These are phyloP conservation scores for Cheilosia vernalis DNA, from an alignment of 2,888 invertebrate species.

Conservation along the genomic window DNA sequence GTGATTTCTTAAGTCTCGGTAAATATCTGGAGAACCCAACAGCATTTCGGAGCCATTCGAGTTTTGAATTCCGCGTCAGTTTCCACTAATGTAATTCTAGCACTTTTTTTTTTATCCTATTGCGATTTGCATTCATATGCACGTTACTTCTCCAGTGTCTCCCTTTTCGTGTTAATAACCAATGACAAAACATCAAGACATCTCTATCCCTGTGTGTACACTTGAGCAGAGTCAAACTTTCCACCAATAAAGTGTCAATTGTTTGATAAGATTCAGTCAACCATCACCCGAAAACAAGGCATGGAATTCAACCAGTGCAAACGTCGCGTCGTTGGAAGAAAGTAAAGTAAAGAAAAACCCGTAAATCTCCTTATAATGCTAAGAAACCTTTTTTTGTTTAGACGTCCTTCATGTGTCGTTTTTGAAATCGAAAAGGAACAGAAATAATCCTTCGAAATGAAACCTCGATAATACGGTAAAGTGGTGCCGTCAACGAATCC, in stretches of 20 bases:
- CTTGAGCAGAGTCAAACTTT: constrained; percentile 57
- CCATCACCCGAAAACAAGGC: constrained; percentile 19
- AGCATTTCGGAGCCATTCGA: too few species aligned
- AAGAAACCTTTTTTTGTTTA: constrained; percentile 25
- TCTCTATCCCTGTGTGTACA: constrained; percentile 24
- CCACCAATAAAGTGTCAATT: constrained; percentile 63
- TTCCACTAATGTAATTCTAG: background rate
- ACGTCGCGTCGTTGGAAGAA: constrained; percentile 1
- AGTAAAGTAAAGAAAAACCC: background rate
- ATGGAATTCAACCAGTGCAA: background rate
- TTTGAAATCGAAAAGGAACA: constrained; percentile 38
- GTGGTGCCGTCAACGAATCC: constrained; percentile 73
- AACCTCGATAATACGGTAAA: constrained; percentile 64
- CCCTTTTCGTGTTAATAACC: background rate
- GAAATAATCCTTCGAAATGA: constrained; percentile 67
- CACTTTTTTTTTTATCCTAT: background rate
- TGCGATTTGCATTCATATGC: background rate
- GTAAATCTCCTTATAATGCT: constrained; percentile 23
- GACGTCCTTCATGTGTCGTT: constrained; percentile 29
- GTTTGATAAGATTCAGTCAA: constrained; percentile 41
- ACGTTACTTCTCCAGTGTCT: background rate
- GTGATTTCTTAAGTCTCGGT: too few species aligned
- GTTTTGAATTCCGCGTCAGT: background rate
- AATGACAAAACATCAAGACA: background rate
- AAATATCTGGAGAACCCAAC: too few species aligned